Evolutionary conservation across 2,113 vertebrate genomes (phyloP).

Genomic region (Ophthalmolycus amberensis): DNA sequence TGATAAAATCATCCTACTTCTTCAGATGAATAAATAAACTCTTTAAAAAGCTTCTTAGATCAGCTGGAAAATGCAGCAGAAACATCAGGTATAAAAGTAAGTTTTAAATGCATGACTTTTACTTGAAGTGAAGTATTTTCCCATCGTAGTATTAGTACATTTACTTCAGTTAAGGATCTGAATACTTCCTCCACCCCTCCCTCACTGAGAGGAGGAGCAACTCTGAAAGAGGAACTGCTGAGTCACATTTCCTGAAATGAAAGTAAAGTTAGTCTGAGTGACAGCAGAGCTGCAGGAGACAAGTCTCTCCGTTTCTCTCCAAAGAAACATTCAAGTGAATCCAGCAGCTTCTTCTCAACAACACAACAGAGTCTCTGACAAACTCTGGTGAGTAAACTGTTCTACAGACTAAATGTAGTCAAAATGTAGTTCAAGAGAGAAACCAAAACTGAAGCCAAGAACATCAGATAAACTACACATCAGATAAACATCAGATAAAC

Average conservation of each 20-base stretch:
- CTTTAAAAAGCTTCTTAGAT: too few relatives aligned
- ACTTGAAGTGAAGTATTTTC: too few relatives aligned
- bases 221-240: not conserved
- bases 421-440: not conserved
- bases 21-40: too few relatives aligned
- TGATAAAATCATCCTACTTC: too few relatives aligned
- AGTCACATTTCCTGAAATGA: not conserved
- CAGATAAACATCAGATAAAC: not conserved
- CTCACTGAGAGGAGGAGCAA: not conserved
- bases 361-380: not conserved
- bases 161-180: too few relatives aligned
- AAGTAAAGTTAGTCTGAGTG: too few relatives aligned
- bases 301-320: not conserved
- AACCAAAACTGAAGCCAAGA: too few relatives aligned
- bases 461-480: not conserved
- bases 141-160: too few relatives aligned
- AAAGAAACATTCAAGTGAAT: not conserved
- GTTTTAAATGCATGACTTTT: too few relatives aligned
- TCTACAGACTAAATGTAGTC: not conserved
- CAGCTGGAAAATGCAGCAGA: too few relatives aligned
- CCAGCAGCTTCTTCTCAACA: not conserved
- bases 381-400: constrained; percentile 13
- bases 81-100: too few relatives aligned
- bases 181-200: too few relatives aligned
- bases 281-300: not conserved